These are phyloP conservation scores for Mimas tiliae DNA, from an alignment of 2,888 invertebrate genomes.

Conservation along the genomic window DNA sequence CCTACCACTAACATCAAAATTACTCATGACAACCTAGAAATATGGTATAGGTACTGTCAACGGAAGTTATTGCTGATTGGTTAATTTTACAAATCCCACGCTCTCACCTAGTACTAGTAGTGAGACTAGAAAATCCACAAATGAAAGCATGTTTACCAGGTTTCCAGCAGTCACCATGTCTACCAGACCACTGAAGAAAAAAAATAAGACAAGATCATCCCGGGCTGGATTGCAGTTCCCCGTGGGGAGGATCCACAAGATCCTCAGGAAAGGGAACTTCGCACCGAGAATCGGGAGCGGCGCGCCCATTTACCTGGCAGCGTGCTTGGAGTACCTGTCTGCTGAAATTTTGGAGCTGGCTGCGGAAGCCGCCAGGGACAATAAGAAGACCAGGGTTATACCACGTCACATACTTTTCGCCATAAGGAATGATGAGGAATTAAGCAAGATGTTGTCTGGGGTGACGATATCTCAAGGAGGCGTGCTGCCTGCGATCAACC, in stretches of 20 bases:
- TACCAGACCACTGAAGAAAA: conserved; percentile 33
- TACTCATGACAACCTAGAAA: too few species aligned
- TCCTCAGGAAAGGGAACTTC: conserved; percentile 85
- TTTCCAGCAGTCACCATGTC: background rate
- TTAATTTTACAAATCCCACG: background rate
- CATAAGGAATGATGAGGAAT: conserved; percentile 65
- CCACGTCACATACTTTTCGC: conserved; percentile 65
- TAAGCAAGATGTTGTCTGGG: conserved; percentile 57
- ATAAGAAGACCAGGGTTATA: conserved; percentile 85
- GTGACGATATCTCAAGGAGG: conserved; percentile 64
- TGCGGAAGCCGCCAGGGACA: conserved; percentile 86
- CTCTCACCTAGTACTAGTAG: conserved; percentile 26
- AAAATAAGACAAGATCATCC: conserved; percentile 63
- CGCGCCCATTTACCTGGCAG: conserved; percentile 82
- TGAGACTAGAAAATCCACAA: conserved; percentile 14
- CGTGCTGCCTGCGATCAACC: conserved; percentile 59
- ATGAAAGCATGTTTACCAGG: background rate
- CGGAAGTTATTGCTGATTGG: background rate
- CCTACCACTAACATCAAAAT: too few species aligned
- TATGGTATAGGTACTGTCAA: too few species aligned
- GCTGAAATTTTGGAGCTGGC: conserved; percentile 88
- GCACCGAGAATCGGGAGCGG: conserved; percentile 83
- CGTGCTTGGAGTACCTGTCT: conserved; percentile 86
- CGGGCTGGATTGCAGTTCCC: conserved; percentile 83
- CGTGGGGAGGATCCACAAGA: conserved; percentile 84